Percentiles rank a stretch among this genome's conserved stretches.
Conservation (phyloP, 1,140 invertebrate genomes). For the Tetramorium parvispinum region DNA sequence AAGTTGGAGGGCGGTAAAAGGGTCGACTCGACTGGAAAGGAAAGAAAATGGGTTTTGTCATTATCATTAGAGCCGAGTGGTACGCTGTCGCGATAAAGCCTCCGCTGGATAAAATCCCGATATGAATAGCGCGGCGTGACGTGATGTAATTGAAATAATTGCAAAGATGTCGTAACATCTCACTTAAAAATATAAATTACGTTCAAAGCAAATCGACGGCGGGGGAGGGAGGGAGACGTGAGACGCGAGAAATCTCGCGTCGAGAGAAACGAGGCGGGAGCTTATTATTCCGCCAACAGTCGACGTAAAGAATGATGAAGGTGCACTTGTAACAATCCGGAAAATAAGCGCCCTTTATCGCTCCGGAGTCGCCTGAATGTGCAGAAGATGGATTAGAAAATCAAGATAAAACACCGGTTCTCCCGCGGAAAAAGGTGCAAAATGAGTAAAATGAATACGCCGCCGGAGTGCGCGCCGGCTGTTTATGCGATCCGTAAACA, state of each 20-base stretch:
- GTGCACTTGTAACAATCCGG: conserved; percentile 23
- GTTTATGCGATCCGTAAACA: conserved; percentile 7
- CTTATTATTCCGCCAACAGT: conserved; percentile 44
- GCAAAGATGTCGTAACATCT: neutral
- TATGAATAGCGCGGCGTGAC: conserved; percentile 13
- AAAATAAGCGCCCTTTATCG: conserved; percentile 32
- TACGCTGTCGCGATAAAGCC: conserved; percentile 27
- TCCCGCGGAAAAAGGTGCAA: neutral
- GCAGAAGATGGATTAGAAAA: conserved; percentile 32
- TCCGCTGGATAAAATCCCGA: conserved; percentile 24
- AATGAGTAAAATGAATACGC: neutral
- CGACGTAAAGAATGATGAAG: conserved; percentile 40
- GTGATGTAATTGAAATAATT: conserved; percentile 31
- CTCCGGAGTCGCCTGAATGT: neutral
- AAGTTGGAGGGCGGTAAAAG: conserved; percentile 39
- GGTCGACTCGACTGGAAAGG: conserved; percentile 41
- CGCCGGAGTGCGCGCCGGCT: neutral
- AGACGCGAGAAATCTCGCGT: neutral
- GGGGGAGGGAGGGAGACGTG: too few species aligned
- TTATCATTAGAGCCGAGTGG: conserved; percentile 40
- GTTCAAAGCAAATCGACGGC: neutral
- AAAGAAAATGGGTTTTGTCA: conserved; percentile 57
- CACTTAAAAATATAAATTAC: conserved; percentile 35
- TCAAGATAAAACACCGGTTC: conserved; percentile 32
- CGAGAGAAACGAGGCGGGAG: neutral